These are phyloP conservation scores for Carabus problematicus DNA, from an alignment of 2,888 invertebrate genomes.

Conservation along the genomic window DNA sequence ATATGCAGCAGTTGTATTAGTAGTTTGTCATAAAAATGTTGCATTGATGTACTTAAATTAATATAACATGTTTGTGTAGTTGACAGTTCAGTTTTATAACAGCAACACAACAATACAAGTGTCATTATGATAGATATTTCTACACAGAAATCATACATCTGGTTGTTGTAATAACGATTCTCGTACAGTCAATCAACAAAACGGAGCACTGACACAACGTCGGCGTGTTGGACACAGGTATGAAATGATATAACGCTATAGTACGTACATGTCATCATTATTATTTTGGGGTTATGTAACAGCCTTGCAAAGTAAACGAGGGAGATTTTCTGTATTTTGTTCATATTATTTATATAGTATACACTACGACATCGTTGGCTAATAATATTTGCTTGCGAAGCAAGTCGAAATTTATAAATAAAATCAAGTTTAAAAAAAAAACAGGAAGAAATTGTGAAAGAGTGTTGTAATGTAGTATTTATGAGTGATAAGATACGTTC, in stretches of 20 bases:
- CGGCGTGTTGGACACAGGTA: not conserved
- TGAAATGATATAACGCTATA: constrained; percentile 32
- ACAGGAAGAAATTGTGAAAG: no score
- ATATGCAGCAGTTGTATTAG: no score
- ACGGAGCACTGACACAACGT: no score
- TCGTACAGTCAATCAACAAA: constrained; percentile 8
- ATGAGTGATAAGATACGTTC: not conserved
- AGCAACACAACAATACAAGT: no score
- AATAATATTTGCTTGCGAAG: constrained; percentile 16
- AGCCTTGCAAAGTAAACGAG: constrained; percentile 16
- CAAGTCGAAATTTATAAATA: no score
- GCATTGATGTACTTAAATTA: no score
- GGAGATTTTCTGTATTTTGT: constrained; percentile 3
- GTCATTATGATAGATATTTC: no score
- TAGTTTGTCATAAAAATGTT: no score
- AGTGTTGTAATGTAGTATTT: no score
- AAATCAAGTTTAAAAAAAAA: no score
- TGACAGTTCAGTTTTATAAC: no score
- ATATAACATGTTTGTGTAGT: no score
- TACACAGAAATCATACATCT: constrained; percentile 27
- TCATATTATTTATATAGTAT: constrained; percentile 2
- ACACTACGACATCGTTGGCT: constrained; percentile 28
- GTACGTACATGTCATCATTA: constrained; percentile 15
- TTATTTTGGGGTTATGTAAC: constrained; percentile 24
- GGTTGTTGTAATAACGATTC: constrained; percentile 35